These are phyloP conservation scores for Homalodisca vitripennis DNA, from an alignment of 1,140 invertebrate genomes.

Conservation along the genomic window DNA sequence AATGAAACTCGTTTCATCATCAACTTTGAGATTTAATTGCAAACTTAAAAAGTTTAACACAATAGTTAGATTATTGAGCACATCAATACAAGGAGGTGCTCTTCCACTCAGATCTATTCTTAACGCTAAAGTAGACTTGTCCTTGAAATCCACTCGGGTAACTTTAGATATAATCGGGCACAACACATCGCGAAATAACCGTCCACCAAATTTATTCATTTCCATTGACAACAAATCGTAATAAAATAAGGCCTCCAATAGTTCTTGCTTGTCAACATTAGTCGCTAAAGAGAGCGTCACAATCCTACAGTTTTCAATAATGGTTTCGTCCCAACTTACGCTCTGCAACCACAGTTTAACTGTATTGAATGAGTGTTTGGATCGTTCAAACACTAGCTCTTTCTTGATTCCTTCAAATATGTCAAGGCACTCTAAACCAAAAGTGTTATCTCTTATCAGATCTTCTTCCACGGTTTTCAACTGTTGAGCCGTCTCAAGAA, in stretches of 20 bases:
- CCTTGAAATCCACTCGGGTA: neutral
- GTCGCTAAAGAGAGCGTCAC: neutral
- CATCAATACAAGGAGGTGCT: slow-evolving; percentile 26
- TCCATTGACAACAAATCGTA: slow-evolving; percentile 26
- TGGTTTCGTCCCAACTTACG: slow-evolving; percentile 13
- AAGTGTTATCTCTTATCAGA: neutral
- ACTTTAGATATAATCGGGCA: slow-evolving; percentile 28
- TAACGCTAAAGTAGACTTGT: neutral
- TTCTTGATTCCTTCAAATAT: slow-evolving; percentile 25
- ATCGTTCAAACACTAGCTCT: neutral
- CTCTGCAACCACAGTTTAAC: slow-evolving; percentile 26
- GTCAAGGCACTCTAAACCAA: slow-evolving; percentile 27
- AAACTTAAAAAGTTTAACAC: slow-evolving; percentile 36
- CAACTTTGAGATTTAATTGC: slow-evolving; percentile 51
- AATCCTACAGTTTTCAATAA: neutral
- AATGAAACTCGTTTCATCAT: slow-evolving; percentile 56
- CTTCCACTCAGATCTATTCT: neutral
- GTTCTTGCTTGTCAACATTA: slow-evolving; percentile 21
- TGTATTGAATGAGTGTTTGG: slow-evolving; percentile 11
- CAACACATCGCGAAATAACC: slow-evolving; percentile 24
- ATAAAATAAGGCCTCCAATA: slow-evolving; percentile 30
- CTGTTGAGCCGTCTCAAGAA: slow-evolving; percentile 23
- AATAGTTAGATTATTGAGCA: slow-evolving; percentile 27
- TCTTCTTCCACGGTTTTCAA: slow-evolving; percentile 8
- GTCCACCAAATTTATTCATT: slow-evolving; percentile 29